Evolutionary conservation across 1,140 invertebrate species (phyloP), one percentile per base, ranked within the genome.

Genomic region (Druon quercuslanigerum): DNA sequence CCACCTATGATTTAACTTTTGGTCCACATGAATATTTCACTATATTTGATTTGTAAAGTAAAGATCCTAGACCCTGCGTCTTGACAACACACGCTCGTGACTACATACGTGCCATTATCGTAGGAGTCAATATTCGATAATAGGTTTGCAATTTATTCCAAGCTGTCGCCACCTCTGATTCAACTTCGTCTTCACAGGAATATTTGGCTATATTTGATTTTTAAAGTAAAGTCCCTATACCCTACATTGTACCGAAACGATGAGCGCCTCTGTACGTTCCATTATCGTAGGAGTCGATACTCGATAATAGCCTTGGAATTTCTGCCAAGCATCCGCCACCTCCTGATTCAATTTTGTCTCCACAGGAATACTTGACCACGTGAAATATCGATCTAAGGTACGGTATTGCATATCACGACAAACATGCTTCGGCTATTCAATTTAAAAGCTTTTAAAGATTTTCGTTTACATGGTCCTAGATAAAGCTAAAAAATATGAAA

Each of bases 221-320:
- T 33, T 33, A 3, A 33, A 33, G 4, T 33, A 3, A 2, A 33
- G 25, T 3, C 5, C 25, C 25, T 33, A 33, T 2, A 33, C 25
- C 25, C 25, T 33, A 5, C 25, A 5, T 33, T 4, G 3, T 33
- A 5, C 2, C 25, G 5, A 33, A 3, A 33, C 25, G 20, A 25
- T 1, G 20, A 25, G 20, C 3, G 20, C 1, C 20, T 25, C 20
- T 25, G 20, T 25, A 25, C 25, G 25, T 33, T 33, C 25, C 25
- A 33, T 33, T 66, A 66, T 66, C 12, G 25, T 4, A 33, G n/a
- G 7, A 66, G n/a, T 66, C 60, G 60, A 66, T 66, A 33, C 25
- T 66, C 60, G 33, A 66, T 66, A 66, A 66, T 40, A 40, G 60
- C 13, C 12, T 33, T 66, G 16, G 40, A 66, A 66, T 66, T 66